These are phyloP conservation scores for Ladona fulva DNA, from an alignment of 1,140 invertebrate species.

Conservation along the genomic window DNA sequence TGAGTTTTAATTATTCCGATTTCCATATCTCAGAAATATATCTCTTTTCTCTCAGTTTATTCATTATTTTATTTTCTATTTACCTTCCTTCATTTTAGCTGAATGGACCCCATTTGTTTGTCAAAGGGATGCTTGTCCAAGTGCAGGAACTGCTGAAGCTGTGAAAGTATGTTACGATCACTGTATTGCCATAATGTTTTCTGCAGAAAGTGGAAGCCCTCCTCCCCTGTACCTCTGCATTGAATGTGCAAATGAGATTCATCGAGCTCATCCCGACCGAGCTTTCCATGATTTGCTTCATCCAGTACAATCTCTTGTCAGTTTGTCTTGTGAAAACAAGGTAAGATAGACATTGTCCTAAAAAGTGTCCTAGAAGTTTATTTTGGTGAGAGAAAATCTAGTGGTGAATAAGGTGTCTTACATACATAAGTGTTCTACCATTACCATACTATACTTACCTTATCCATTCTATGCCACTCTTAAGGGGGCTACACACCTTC, in stretches of 20 bases:
- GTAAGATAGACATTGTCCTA: conserved; percentile 38
- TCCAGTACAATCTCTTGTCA: conserved; percentile 82
- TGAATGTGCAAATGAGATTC: conserved; percentile 90
- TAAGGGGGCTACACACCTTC: too few relatives aligned
- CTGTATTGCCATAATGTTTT: conserved; percentile 71
- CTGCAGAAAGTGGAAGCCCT: conserved; percentile 73
- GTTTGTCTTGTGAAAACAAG: conserved; percentile 94
- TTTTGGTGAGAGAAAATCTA: too few relatives aligned
- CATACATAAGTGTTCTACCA: too few relatives aligned
- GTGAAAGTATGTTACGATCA: conserved; percentile 88
- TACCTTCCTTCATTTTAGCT: conserved; percentile 37
- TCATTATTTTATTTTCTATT: background rate
- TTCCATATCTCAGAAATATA: too few relatives aligned
- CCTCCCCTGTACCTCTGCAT: conserved; percentile 94
- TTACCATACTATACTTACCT: too few relatives aligned
- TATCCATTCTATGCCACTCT: too few relatives aligned
- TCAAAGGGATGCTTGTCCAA: conserved; percentile 76
- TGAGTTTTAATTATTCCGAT: too few relatives aligned
- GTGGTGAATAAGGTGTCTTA: too few relatives aligned
- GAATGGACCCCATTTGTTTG: conserved; percentile 69
- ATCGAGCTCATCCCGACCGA: conserved; percentile 69
- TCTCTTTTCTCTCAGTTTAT: too few relatives aligned
- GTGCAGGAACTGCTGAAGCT: conserved; percentile 72
- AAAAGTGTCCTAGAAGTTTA: too few relatives aligned
- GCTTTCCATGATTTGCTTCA: conserved; percentile 85